These are phyloP conservation scores for Siniperca undulata DNA, from an alignment of 2,797 vertebrate genomes.

Conservation along the genomic window DNA sequence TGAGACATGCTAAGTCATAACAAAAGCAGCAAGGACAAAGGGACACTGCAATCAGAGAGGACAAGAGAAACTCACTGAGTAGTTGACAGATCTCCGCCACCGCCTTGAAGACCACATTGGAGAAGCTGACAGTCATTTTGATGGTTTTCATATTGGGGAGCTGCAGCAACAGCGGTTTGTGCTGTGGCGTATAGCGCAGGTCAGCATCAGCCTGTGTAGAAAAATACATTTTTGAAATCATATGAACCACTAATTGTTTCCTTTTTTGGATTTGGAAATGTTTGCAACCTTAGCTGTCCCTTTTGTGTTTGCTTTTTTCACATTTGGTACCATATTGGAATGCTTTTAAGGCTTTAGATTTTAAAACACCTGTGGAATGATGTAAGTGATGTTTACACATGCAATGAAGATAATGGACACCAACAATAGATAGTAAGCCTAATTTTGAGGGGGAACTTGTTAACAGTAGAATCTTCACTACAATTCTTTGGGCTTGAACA, in stretches of 20 bases:
- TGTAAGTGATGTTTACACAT: not conserved
- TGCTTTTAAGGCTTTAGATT: not conserved
- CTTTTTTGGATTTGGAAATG: not conserved
- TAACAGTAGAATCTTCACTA: not conserved
- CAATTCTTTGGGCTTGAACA: not conserved
- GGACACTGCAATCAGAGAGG: not conserved
- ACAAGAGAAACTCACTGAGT: conserved; percentile 89
- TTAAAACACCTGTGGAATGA: not conserved
- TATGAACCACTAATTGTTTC: not conserved
- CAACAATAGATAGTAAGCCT: not conserved
- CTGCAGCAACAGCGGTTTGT: conserved; percentile 92
- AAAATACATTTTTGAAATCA: not conserved
- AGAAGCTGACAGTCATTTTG: conserved; percentile 92
- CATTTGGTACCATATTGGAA: not conserved
- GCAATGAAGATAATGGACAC: not conserved
- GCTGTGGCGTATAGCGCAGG: conserved; percentile 94
- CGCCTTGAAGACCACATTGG: conserved; percentile 91
- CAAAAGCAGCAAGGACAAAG: not conserved
- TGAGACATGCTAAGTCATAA: not conserved
- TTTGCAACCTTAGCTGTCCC: not conserved
- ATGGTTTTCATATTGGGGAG: conserved; percentile 95
- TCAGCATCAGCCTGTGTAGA: conserved; percentile 91
- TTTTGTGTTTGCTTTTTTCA: not conserved
- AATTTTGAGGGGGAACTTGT: not conserved
- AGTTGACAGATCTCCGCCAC: conserved; percentile 93